These are phyloP conservation scores for Psilanteris sp. DNA, from an alignment of 1,140 invertebrate genomes.

Conservation along the genomic window DNA sequence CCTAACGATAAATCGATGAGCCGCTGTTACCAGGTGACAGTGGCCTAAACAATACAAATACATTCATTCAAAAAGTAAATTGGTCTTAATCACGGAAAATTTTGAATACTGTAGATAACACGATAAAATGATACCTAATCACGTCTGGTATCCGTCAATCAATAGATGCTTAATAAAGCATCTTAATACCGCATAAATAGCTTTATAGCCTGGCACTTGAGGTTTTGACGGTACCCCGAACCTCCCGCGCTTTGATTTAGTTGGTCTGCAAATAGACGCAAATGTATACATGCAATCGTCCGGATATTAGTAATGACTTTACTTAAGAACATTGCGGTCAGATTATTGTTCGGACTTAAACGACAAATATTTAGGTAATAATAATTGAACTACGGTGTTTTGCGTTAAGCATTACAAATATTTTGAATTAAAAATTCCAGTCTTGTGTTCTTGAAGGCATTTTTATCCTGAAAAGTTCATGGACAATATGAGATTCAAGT, in stretches of 20 bases:
- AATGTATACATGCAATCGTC: constrained; percentile 20
- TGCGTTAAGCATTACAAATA: too few relatives aligned
- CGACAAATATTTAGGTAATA: constrained; percentile 37
- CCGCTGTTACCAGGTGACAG: constrained; percentile 67
- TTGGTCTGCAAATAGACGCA: constrained; percentile 28
- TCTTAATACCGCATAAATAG: constrained; percentile 8
- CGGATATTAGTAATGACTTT: constrained; percentile 22
- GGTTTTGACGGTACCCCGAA: constrained; percentile 9
- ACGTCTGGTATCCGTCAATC: constrained; percentile 1
- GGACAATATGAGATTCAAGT: too few relatives aligned
- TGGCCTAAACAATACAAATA: constrained; percentile 63
- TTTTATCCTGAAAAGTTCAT: too few relatives aligned
- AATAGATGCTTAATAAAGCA: constrained; percentile 3
- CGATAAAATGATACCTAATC: not conserved
- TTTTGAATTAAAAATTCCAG: too few relatives aligned
- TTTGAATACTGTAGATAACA: not conserved
- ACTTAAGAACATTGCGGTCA: constrained; percentile 24
- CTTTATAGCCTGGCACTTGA: constrained; percentile 12
- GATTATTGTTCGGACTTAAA: constrained; percentile 12
- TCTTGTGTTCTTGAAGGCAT: too few relatives aligned
- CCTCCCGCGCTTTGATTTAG: constrained; percentile 12
- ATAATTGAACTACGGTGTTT: too few relatives aligned
- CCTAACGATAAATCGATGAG: constrained; percentile 52
- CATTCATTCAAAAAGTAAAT: constrained; percentile 28
- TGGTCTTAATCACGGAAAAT: constrained; percentile 7